A percentile compares a stretch with the other conserved stretches of the same genome.
Conservation (phyloP, 2,888 invertebrate genomes). For the Myopa tessellatipennis region DNA sequence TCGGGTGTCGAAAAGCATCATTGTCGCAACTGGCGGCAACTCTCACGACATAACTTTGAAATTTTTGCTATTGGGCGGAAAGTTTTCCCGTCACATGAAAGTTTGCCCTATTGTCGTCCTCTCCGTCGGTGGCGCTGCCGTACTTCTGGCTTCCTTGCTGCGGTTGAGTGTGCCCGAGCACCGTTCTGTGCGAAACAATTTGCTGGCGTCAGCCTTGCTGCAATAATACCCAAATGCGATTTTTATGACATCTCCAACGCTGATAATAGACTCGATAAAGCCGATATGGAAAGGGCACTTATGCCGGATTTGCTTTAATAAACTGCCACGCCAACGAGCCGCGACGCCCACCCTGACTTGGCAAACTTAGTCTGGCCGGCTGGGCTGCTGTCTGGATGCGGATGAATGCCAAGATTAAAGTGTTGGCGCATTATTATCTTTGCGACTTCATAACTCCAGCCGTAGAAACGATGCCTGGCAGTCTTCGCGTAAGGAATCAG, state of each 20-base stretch:
- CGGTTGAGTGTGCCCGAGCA: not conserved
- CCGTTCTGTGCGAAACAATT: conserved; percentile 33
- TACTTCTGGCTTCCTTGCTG: not conserved
- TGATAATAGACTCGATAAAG: conserved; percentile 35
- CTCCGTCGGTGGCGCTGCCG: not conserved
- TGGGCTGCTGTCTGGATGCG: conserved; percentile 50
- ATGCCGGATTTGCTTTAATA: conserved; percentile 38
- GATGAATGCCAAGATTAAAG: conserved; percentile 64
- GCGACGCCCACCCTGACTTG: conserved; percentile 24
- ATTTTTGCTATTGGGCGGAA: conserved; percentile 32
- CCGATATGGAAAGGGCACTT: conserved; percentile 22
- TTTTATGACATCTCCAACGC: conserved; percentile 47
- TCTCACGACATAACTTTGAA: conserved; percentile 27
- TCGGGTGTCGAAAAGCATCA: conserved; percentile 31
- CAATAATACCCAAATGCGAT: conserved; percentile 47
- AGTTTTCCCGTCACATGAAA: conserved; percentile 26
- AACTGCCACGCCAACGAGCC: conserved; percentile 40
- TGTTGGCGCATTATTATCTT: conserved; percentile 67
- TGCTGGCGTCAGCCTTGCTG: conserved; percentile 39
- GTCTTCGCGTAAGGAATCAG: not conserved
- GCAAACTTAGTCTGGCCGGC: conserved; percentile 12
- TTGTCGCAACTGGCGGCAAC: conserved; percentile 4
- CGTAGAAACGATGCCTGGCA: conserved; percentile 26
- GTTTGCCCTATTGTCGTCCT: conserved; percentile 11
- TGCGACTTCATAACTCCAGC: conserved; percentile 63